Evolutionary conservation across 2,888 invertebrate genomes (phyloP), one percentile per base, ranked within the genome.

Genomic region (Mesoligia furuncula): DNA sequence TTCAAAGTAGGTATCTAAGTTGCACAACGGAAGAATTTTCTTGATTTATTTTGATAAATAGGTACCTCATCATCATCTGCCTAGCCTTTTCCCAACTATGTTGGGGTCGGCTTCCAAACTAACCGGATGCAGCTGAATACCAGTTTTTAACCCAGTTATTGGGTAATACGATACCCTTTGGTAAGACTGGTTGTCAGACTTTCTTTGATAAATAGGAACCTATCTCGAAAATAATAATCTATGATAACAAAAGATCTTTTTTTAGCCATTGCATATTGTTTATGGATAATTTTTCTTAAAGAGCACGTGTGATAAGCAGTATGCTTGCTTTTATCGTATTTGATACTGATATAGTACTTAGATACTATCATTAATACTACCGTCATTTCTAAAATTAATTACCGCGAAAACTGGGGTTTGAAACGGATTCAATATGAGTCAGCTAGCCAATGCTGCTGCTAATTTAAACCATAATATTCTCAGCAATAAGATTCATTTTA

Each of bases 381-480:
- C 48, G 11, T 84, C 65, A 78, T 74, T 86, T 85, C 78, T 86
- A 78, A 86, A 84, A 78, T 83, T 83, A 83, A 78, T 83, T 74
- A 86, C 78, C 73, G 61, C 59, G 79, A 62, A 75, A 84, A 84
- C 75, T 75, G 24, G 75, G 64, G 73, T 84, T 64, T 61, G 48
- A 84, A 75, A 73, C 87, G 87, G 80, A 86, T 84, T 73, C 70
- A 61, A 57, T 64, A 54, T 86, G 73, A 83, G n/a, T 86, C 86
- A 83, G n/a, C 27, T 68, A 71, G 27, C 64, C 24, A 77, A 61
- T 51, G 27, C 65, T 27, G 45, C 36, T 59, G 17, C 27, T 31
- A 57, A 73, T 65, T 71, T 68, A 3, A 73, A 75, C 70, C 74
- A 9, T 75, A 74, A 70, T 24, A 24, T 15, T 51, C 27, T 42